These are phyloP conservation scores for Diadophis punctatus DNA, from an alignment of 2,113 vertebrate genomes.

Conservation along the genomic window DNA sequence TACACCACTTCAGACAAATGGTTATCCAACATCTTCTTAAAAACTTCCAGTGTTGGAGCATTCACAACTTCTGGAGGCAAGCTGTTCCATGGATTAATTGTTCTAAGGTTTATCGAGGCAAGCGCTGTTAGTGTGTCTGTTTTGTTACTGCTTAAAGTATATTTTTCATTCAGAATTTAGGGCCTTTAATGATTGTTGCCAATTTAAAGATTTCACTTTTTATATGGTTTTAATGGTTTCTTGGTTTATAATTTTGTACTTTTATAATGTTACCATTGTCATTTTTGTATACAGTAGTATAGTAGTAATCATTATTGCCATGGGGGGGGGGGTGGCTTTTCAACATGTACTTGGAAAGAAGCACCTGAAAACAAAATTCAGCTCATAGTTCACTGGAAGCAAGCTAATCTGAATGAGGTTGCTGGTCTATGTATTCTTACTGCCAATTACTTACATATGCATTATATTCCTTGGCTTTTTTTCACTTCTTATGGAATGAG, in stretches of 20 bases:
- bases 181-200: neutral
- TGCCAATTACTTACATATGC: neutral
- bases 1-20: no score
- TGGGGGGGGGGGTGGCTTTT: neutral
- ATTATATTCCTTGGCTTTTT: neutral
- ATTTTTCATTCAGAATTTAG: neutral
- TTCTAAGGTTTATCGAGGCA: neutral
- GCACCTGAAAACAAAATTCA: neutral
- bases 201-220: neutral
- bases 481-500: neutral
- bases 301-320: neutral
- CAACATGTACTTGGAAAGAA: neutral
- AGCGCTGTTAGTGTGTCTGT: neutral
- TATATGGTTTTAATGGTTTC: neutral
- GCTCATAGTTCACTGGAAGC: neutral
- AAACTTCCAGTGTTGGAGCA: no score
- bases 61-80: no score
- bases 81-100: no score
- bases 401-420: neutral
- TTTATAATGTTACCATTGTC: neutral
- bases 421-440: neutral
- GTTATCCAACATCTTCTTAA: no score
- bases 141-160: neutral
- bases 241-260: neutral
- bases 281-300: neutral